Percentiles rank a stretch among this genome's conserved stretches.
phyloP scores from a whole-genome alignment of 2,888 invertebrate species.

The Apocheima hispidaria region DNA sequence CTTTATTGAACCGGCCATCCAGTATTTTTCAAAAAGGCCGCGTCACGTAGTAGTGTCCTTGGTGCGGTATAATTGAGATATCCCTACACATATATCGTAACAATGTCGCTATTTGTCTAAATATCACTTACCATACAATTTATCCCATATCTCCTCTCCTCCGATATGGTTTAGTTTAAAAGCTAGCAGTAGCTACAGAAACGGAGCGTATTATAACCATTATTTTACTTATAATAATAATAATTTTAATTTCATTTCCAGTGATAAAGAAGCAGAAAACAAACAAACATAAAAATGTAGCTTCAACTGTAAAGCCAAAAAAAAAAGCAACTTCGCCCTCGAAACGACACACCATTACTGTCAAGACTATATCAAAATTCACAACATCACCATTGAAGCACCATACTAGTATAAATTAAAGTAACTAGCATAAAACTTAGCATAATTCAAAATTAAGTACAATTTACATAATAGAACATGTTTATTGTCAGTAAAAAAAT shows the following conservation, averaged over 20 bases:
- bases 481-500: constrained; percentile 28
- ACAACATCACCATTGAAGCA: background rate
- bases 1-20: too few species aligned
- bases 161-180: too few species aligned
- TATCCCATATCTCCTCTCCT: too few species aligned
- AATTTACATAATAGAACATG: constrained; percentile 36
- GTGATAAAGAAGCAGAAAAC: constrained; percentile 3
- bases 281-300: background rate
- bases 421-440: background rate
- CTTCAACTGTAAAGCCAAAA: background rate
- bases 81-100: too few species aligned
- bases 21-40: too few species aligned
- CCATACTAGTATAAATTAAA: background rate
- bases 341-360: background rate
- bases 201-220: too few species aligned
- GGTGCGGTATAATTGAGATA: too few species aligned
- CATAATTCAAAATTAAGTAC: constrained; percentile 23
- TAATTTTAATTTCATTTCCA: background rate
- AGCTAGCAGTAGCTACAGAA: too few species aligned
- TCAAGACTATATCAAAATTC: background rate
- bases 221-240: background rate
- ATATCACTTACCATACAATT: too few species aligned
- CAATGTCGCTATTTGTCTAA: too few species aligned
- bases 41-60: too few species aligned
- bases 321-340: background rate